A percentile compares a stretch with the other conserved stretches of the same genome.
Conservation (phyloP, 2,113 vertebrate species). For the Crypturellus undulatus region DNA sequence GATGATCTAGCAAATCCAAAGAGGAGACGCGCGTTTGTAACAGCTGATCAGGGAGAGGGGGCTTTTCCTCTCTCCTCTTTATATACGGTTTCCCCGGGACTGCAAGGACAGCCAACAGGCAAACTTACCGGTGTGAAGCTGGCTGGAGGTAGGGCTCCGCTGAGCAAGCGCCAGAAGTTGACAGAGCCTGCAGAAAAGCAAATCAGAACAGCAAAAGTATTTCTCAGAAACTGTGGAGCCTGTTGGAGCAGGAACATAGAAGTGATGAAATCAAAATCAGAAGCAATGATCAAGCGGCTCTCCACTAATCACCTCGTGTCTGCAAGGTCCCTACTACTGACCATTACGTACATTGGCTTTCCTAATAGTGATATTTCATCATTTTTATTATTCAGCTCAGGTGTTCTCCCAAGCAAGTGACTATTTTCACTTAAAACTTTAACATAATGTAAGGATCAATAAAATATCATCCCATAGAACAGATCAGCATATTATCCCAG, state of each 20-base stretch:
- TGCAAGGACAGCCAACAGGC: rapidly evolving
- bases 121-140: slow-evolving; percentile 79
- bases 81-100: rapidly evolving
- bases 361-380: background rate
- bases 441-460: background rate
- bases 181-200: slow-evolving; percentile 57
- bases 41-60: background rate
- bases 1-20: background rate
- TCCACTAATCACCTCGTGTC: background rate
- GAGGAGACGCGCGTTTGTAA: background rate
- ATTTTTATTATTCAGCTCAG: background rate
- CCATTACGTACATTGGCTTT: rapidly evolving
- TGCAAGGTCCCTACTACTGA: background rate
- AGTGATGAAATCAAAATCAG: background rate
- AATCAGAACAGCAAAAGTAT: background rate
- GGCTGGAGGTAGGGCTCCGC: slow-evolving; percentile 61
- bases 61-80: background rate
- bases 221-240: background rate
- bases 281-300: background rate
- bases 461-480: background rate
- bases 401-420: background rate
- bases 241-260: background rate
- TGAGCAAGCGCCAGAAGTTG: slow-evolving; percentile 78
- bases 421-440: background rate
- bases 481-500: rapidly evolving